Base-by-base conservation (phyloP, 2,888 invertebrate species). In the Eupeodes latifasciatus region DNA sequence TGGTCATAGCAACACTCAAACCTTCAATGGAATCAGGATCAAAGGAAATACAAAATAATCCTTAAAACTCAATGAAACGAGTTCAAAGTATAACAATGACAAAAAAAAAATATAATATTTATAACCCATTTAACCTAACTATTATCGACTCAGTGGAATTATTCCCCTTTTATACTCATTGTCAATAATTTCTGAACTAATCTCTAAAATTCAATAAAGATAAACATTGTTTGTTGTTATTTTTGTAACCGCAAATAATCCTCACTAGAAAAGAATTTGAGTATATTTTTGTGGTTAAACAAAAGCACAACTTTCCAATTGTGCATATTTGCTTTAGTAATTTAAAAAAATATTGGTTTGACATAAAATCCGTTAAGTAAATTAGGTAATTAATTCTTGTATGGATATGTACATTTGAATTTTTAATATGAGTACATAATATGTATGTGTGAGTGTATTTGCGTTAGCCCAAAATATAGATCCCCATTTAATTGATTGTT, bases 351-450 rank as follows among this genome's bases (percentile, higher is more conserved):
- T 40, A 40, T 40, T 40, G 40, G 9, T 77, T 78, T 72, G 19
- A 55, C 61, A 51, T 19, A 27, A 66, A 72, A 67, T 27, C 78
- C 69, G 36, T 55, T 34, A 74, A 74, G 72, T 55, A 27, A 78
- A 74, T 75, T 84, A 19, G 34, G 77, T 85, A 81, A 81, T 77
- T 77, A 84, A 71, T 51, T 49, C 49, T 64, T 49, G 47, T 59
- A 7, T 36, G 2, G 5, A 19, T 19, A 7, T 36, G 1, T n/a
- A n/a, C 6, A 40, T 40, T 7, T n/a, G 6, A 16, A n/a, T 53
- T 12, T 53, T 16, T 9, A 53, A 53, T 6, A n/a, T 53, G 9
- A 5, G 19, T 10, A 47, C 47, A 47, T 14, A 14, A 27, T 19
- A 12, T 1, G 51, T 55, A 72, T 27, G 3, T 27, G 27, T 27